Evolutionary conservation across 2,888 invertebrate species (phyloP), one percentile per base, ranked within the genome.

Genomic region (Steromphala cineraria): DNA sequence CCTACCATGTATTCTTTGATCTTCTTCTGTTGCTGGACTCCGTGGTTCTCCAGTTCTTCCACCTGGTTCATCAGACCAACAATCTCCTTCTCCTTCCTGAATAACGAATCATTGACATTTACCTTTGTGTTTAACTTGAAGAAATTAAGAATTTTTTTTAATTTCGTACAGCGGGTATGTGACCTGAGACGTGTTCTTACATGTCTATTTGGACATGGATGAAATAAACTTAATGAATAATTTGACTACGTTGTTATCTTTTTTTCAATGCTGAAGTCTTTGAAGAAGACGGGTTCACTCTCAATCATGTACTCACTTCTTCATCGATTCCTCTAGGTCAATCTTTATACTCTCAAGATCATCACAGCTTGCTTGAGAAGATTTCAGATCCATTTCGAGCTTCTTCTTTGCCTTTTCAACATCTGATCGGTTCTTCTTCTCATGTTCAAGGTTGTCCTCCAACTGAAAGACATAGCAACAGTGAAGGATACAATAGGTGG

Each of bases 391-490:
- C 88, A 98, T 98, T 95, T 99, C 99, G 91, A 98, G 96, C 28
- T 62, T 62, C 21, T 28, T 62, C 62, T 98, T 99, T 93, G 96
- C 92, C 95, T 99, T 99, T 95, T 99, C 99, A 92, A 99, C 97
- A 94, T 99, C 99, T 91, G 96, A 98, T 90, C 96, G 97, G 92
- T 98, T 95, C 95, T 99, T 99, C 98, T 99, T 99, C 95, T 99
- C 99, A 92, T 99, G 97, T 95, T 99, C 99, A 91, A 99, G 95
- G 82, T 98, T 98, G 94, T 99, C 99, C 94, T 99, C 99, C 90
- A 99, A 96, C 91, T 99, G 62, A 24, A 24, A 62, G 24, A 56
- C 19, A 5, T 28, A 62, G 4, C 0, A 21, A 10, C 1, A 46
- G 13, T 46, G 13, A 10, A 13, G 7, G 7, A 36, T 4, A 2